These are phyloP conservation scores for Empis livida DNA, from an alignment of 2,888 invertebrate species.

Conservation along the genomic window DNA sequence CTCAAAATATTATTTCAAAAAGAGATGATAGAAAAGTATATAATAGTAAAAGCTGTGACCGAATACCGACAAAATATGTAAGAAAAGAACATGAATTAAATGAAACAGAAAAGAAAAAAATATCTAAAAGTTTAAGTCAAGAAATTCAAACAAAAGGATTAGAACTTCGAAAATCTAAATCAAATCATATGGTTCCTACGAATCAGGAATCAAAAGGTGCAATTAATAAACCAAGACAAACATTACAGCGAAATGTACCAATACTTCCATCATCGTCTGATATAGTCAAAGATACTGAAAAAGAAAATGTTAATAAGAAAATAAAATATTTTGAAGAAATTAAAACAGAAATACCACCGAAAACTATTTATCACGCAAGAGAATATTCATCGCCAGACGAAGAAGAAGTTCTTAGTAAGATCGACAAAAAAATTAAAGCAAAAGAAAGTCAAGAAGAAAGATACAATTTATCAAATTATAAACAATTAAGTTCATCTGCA, in stretches of 20 bases:
- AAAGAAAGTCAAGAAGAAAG: constrained; percentile 26
- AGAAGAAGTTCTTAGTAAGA: constrained; percentile 35
- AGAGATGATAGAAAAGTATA: too few species aligned
- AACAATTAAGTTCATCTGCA: constrained; percentile 29
- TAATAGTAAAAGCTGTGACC: constrained; percentile 10
- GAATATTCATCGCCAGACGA: constrained; percentile 42
- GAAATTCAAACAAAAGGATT: constrained; percentile 49
- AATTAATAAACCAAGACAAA: constrained; percentile 8
- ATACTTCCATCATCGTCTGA: neutral
- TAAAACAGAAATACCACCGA: constrained; percentile 39
- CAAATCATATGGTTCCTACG: constrained; percentile 5
- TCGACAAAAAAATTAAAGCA: constrained; percentile 35
- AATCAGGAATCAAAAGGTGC: constrained; percentile 6
- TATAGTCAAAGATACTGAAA: constrained; percentile 47
- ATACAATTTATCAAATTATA: constrained; percentile 30
- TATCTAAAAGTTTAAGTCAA: constrained; percentile 59
- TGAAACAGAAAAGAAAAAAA: constrained; percentile 58
- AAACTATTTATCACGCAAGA: constrained; percentile 40
- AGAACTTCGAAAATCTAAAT: neutral
- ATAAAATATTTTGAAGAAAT: constrained; percentile 72
- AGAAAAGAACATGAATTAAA: constrained; percentile 17
- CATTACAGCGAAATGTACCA: neutral
- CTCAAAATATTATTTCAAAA: too few species aligned
- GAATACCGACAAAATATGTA: neutral
- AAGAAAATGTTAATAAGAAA: constrained; percentile 44